Conservation (phyloP, 2,113 vertebrate species). For the Antechinus flavipes region DNA sequence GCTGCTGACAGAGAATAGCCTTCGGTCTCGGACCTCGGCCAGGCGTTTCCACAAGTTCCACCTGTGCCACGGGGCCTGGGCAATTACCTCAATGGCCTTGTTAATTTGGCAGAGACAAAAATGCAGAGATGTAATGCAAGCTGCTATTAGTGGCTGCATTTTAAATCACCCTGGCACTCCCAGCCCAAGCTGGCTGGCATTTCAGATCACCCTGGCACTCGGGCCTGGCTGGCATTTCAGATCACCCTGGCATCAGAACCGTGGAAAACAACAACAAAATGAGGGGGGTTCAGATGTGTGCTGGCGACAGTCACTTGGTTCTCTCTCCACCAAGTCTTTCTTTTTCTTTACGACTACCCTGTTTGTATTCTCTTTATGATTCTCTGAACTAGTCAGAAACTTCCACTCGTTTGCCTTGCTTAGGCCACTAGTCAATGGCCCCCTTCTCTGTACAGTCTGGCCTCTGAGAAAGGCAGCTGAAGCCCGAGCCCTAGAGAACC, state of each 20-base stretch:
- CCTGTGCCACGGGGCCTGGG: conserved; percentile 26
- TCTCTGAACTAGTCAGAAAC: conserved; percentile 7
- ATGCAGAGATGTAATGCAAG: conserved; percentile 62
- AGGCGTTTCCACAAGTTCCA: conserved; percentile 13
- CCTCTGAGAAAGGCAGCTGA: conserved; percentile 52
- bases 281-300: conserved; percentile 32
- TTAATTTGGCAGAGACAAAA: conserved; percentile 74
- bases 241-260: conserved; percentile 75
- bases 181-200: conserved; percentile 63
- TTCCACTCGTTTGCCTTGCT: neutral
- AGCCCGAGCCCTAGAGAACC: neutral
- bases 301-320: conserved; percentile 71
- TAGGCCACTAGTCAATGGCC: neutral
- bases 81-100: conserved; percentile 56
- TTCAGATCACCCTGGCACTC: conserved; percentile 78
- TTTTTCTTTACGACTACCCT: conserved; percentile 31
- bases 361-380: conserved; percentile 29
- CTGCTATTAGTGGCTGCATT: conserved; percentile 57
- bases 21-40: conserved; percentile 14
- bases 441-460: neutral
- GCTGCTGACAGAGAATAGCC: conserved; percentile 34
- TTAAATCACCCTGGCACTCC: conserved; percentile 74
- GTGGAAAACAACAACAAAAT: conserved; percentile 73
- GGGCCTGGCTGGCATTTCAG: conserved; percentile 72
- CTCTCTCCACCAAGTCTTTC: conserved; percentile 48